Evolutionary conservation across 2,888 invertebrate species (phyloP).

Genomic region (Papilio protenor): DNA sequence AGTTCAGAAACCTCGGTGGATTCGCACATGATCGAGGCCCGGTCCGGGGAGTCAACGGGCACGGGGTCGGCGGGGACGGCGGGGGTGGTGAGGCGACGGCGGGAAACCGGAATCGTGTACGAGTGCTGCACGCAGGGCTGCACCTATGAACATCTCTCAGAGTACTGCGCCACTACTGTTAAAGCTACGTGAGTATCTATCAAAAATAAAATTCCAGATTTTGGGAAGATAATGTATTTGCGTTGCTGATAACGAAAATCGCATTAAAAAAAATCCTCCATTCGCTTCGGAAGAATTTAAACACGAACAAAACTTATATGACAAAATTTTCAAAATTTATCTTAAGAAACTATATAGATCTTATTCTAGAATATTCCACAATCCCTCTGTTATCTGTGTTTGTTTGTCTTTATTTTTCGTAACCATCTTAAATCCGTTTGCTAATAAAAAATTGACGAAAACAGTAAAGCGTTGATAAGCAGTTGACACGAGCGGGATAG

Average conservation of each 20-base stretch:
- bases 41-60: slow-evolving; percentile 72
- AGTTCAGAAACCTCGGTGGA: slow-evolving; percentile 75
- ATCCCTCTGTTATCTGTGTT: background rate
- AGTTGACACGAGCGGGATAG: slow-evolving; percentile 20
- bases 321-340: background rate
- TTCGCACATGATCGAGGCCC: slow-evolving; percentile 76
- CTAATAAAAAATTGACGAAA: slow-evolving; percentile 7
- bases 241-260: too few species aligned
- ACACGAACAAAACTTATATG: background rate
- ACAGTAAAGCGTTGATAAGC: slow-evolving; percentile 28
- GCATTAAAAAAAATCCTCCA: too few species aligned
- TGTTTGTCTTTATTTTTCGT: background rate
- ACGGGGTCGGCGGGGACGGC: slow-evolving; percentile 54
- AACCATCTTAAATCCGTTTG: background rate
- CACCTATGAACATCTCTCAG: slow-evolving; percentile 72
- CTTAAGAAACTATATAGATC: background rate
- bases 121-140: slow-evolving; percentile 77
- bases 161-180: slow-evolving; percentile 78
- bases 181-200: slow-evolving; percentile 67
- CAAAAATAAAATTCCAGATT: too few species aligned
- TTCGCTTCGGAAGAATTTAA: too few species aligned
- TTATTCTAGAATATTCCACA: background rate
- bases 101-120: slow-evolving; percentile 75
- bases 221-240: too few species aligned
- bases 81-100: slow-evolving; percentile 61